Evolutionary conservation across 53 echinoderm and acorn worm genomes (phyloP), one percentile per base, ranked within the genome.

Genomic region (Henricia sp.): DNA sequence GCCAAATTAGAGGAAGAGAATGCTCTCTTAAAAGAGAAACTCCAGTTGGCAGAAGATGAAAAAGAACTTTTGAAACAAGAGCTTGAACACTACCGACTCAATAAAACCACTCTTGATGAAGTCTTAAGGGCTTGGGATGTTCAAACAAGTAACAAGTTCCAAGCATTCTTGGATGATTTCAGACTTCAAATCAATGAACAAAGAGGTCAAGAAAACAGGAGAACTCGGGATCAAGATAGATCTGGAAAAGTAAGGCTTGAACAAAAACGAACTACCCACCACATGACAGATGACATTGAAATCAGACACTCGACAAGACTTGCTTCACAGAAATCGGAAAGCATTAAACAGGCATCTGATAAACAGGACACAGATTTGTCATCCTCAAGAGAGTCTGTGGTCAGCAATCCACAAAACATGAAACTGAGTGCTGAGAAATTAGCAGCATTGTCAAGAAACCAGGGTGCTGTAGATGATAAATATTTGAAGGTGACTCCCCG

Each of bases 41-140:
- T 91, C 10, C 77, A 88, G 30, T 39, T 84, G 21, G 84, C 89
- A 16, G 92, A 92, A 51, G 89, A 80, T 35, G 92, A 89, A 71
- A 85, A 86, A 24, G 68, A 68, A 32, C 63, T 88, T 26, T 54
- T 92, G 68, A 92, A 82, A 36, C 71, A 69, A 25, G 85, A 88
- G 33, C 89, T 89, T 24, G 67, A 44, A 19, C 82, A 89, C 34
- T 84, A 85, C 54, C 89, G 66, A 23, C 60, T 29, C 36, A 71
- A 84, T 39, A 65, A 77, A 40, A 60, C 77, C n/a, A 44, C 65
- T 11, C 59, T 60, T 23, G 77, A 82, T 60, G 83, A 73, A 34
- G 76, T 86, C 55, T 60, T 86, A 28, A 84, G 71, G 57, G 71
- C 80, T 24, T 80, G 80, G 80, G 80, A 80, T n/a, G 11, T 80